Evolutionary conservation across 2,113 vertebrate species (phyloP).

Genomic region (Diphyllodes magnificus): DNA sequence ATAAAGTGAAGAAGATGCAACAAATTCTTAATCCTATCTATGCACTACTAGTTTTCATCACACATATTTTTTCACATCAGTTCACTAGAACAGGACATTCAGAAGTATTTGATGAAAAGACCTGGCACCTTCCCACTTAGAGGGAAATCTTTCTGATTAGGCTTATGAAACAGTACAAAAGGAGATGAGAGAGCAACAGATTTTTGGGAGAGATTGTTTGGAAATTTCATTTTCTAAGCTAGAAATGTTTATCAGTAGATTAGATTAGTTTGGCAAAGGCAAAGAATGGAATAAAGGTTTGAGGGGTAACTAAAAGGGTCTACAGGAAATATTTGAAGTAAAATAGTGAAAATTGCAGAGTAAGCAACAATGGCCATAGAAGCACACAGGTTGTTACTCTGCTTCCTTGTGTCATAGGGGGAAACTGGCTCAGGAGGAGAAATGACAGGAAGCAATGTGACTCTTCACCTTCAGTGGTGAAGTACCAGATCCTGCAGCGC

Average conservation of each 20-base stretch:
- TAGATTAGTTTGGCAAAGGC: background rate
- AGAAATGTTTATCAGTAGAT: background rate
- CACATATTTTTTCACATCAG: background rate
- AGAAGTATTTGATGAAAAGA: background rate
- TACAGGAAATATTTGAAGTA: background rate
- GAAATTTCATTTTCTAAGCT: background rate
- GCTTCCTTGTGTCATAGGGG: background rate
- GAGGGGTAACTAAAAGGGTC: background rate
- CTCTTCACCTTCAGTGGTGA: fast-evolving
- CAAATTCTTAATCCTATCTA: background rate
- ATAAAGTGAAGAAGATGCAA: background rate
- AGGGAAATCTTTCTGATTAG: background rate
- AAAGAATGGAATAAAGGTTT: background rate
- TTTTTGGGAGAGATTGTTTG: background rate
- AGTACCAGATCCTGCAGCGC: background rate
- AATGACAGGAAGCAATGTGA: background rate
- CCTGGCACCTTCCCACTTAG: background rate
- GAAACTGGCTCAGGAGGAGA: background rate
- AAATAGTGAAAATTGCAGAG: background rate
- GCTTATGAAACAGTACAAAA: background rate
- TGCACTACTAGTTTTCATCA: background rate
- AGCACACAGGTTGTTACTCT: background rate
- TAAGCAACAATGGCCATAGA: background rate
- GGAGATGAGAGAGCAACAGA: background rate
- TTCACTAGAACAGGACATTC: background rate